A percentile compares a stretch with the other conserved stretches of the same genome.
Evolutionary conservation across 2,888 invertebrate species (phyloP).

Genomic region (Tetragnatha montana): DNA sequence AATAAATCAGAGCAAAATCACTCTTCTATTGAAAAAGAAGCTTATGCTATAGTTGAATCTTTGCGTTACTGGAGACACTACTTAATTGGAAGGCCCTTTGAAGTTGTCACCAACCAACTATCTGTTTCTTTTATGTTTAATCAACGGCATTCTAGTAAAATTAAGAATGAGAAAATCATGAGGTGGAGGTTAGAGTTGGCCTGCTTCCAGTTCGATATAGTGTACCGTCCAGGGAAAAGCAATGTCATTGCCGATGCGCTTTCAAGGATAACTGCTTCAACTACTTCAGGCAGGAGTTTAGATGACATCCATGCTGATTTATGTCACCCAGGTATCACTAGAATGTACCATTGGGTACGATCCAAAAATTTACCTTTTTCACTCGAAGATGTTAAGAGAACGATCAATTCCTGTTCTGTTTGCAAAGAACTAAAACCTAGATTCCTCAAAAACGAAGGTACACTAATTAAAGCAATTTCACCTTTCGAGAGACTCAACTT

Average conservation of each 20-base stretch:
- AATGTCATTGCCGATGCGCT: slow-evolving; percentile 61
- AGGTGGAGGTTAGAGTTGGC: slow-evolving; percentile 70
- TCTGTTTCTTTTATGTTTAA: slow-evolving; percentile 70
- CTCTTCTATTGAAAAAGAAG: slow-evolving; percentile 1
- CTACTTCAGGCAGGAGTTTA: background rate
- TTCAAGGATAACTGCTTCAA: background rate
- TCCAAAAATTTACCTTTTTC: background rate
- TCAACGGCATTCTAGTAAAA: slow-evolving; percentile 55
- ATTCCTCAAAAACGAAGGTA: no score
- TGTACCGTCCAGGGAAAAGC: slow-evolving; percentile 64
- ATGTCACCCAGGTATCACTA: background rate
- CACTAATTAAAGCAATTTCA: slow-evolving; percentile 68
- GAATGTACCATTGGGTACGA: slow-evolving; percentile 3
- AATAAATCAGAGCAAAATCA: background rate
- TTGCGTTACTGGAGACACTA: background rate
- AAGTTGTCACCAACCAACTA: slow-evolving; percentile 70
- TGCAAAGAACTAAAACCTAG: no score
- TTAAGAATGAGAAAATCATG: slow-evolving; percentile 72
- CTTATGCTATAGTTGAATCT: background rate
- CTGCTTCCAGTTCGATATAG: slow-evolving; percentile 63
- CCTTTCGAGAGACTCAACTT: slow-evolving; percentile 71
- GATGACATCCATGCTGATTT: slow-evolving; percentile 49
- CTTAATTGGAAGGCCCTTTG: slow-evolving; percentile 66
- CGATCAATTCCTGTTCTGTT: background rate
- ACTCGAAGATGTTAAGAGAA: background rate